Evolutionary conservation across 2,888 invertebrate genomes (phyloP).

Genomic region (Pseudococcus longispinus): DNA sequence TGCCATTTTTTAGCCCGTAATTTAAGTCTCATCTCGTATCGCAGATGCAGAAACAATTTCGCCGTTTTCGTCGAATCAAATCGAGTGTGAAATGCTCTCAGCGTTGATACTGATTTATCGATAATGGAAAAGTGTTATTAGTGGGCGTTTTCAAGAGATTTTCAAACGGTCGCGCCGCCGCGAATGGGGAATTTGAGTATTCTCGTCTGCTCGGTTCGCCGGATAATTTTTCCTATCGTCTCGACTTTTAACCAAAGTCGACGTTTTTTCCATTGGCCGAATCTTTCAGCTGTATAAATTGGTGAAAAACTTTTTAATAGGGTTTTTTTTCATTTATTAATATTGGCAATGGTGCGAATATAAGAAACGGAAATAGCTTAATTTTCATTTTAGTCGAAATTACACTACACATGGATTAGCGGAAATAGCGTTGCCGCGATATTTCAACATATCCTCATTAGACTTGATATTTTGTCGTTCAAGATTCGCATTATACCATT

Average conservation of each 20-base stretch:
- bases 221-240: neutral
- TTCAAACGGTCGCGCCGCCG: neutral
- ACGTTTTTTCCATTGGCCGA: neutral
- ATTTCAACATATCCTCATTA: slow-evolving; percentile 53
- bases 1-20: neutral
- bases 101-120: neutral
- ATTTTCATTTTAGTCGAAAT: slow-evolving; percentile 44
- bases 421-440: slow-evolving; percentile 49
- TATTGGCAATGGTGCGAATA: slow-evolving; percentile 7
- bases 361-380: slow-evolving; percentile 1
- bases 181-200: neutral
- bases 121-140: neutral
- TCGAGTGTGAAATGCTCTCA: neutral
- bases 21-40: neutral
- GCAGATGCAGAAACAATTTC: neutral
- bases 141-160: neutral
- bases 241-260: neutral
- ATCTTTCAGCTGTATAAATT: neutral
- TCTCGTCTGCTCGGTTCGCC: neutral
- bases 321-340: neutral
- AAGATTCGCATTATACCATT: slow-evolving; percentile 47
- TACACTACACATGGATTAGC: slow-evolving; percentile 19
- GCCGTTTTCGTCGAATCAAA: neutral
- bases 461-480: slow-evolving; percentile 50
- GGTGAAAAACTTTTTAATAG: neutral